Percentiles rank a stretch among this genome's conserved stretches.
phyloP scores from a whole-genome alignment of 2,797 vertebrate genomes.

The Microtus obscurus region DNA sequence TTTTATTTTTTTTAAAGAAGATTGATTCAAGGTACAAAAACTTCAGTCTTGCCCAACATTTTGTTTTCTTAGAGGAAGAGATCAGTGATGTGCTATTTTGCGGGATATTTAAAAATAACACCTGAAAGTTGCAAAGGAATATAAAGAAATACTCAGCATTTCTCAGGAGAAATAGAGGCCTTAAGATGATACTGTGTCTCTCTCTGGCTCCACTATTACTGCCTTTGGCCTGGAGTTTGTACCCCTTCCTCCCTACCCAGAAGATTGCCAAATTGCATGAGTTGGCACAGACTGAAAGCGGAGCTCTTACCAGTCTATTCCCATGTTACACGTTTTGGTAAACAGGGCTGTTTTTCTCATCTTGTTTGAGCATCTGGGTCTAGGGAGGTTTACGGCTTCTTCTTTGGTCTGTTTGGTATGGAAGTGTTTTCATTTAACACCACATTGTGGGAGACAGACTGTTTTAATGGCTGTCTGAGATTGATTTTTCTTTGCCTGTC shows the following conservation, averaged over 20 bases:
- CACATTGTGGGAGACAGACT: background rate
- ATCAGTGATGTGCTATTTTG: conserved; percentile 6
- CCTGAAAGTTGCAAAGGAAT: conserved; percentile 45
- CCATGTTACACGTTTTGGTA: conserved; percentile 24
- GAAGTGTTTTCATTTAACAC: conserved; percentile 52
- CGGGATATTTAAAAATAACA: conserved; percentile 49
- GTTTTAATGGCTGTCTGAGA: conserved; percentile 1
- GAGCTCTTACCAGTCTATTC: conserved; percentile 38
- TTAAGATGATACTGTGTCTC: background rate
- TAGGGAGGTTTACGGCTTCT: conserved; percentile 7
- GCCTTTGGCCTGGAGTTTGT: conserved; percentile 21
- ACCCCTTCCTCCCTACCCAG: background rate
- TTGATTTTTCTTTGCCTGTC: conserved; percentile 54
- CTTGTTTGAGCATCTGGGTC: background rate
- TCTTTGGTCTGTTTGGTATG: conserved; percentile 41
- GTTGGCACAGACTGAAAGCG: background rate
- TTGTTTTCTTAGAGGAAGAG: conserved; percentile 50
- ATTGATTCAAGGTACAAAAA: conserved; percentile 57
- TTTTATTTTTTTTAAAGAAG: conserved; percentile 46
- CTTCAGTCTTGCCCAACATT: conserved; percentile 39
- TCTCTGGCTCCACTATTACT: background rate
- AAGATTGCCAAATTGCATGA: conserved; percentile 51
- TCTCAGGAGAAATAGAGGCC: background rate
- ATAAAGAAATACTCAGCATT: conserved; percentile 49
- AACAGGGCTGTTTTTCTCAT: conserved; percentile 16